phyloP scores from a whole-genome alignment of 1,140 invertebrate species.

The Heliconius himera region DNA sequence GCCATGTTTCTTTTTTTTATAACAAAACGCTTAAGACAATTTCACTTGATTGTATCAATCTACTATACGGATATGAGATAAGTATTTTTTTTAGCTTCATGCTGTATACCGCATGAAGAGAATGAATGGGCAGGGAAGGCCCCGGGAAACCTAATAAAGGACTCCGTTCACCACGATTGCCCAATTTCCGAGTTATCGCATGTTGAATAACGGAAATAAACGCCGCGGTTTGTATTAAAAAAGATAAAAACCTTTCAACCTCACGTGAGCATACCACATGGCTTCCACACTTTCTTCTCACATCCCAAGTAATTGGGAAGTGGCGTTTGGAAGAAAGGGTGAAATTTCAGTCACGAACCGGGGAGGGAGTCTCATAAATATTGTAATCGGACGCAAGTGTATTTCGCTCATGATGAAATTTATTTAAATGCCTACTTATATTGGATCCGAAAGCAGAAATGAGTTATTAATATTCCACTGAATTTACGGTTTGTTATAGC shows the following conservation, averaged over 20 bases:
- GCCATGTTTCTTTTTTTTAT: too few relatives aligned
- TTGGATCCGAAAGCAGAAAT: constrained; percentile 45
- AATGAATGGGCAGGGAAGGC: too few relatives aligned
- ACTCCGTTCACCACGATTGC: too few relatives aligned
- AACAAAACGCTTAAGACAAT: too few relatives aligned
- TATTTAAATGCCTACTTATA: constrained; percentile 64
- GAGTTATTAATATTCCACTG: constrained; percentile 35
- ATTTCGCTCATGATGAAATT: constrained; percentile 56
- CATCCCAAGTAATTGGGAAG: constrained; percentile 52
- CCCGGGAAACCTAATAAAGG: too few relatives aligned
- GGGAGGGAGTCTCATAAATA: constrained; percentile 68
- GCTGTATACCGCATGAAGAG: too few relatives aligned
- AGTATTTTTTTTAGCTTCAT: too few relatives aligned
- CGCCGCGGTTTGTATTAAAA: too few relatives aligned
- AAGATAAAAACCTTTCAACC: neutral
- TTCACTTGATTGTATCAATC: too few relatives aligned
- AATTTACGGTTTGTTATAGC: constrained; percentile 24
- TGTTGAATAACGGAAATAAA: too few relatives aligned
- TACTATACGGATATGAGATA: too few relatives aligned
- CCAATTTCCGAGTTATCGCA: too few relatives aligned
- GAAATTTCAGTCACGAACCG: constrained; percentile 66
- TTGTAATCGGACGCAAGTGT: constrained; percentile 62
- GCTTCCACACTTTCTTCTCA: constrained; percentile 20
- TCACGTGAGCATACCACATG: neutral
- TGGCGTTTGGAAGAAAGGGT: constrained; percentile 59